These are phyloP conservation scores for Terrapene triunguis DNA, from an alignment of 2,113 vertebrate genomes.

Conservation along the genomic window DNA sequence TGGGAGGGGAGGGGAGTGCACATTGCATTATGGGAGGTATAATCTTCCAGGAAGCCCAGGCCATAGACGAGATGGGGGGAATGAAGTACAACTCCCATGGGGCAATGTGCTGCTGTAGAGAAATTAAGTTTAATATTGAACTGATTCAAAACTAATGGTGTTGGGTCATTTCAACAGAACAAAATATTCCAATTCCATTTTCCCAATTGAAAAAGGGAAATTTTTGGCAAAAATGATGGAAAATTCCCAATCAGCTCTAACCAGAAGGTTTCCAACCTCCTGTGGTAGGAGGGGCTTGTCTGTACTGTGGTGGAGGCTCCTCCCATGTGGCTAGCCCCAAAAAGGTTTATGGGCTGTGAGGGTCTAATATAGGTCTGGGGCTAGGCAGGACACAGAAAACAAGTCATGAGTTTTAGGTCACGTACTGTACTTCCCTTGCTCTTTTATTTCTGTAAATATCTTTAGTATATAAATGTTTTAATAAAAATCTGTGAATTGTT, in stretches of 20 bases:
- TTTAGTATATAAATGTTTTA: not conserved
- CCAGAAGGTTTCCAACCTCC: not conserved
- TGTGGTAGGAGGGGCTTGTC: not conserved
- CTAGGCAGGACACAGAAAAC: not conserved
- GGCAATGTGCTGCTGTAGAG: not conserved
- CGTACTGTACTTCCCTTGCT: not conserved
- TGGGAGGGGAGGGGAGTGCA: not conserved
- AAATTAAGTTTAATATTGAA: not conserved
- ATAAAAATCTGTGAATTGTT: not conserved
- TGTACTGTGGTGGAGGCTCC: not conserved
- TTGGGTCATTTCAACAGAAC: not conserved
- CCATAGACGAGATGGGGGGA: not conserved
- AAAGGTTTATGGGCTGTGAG: not conserved
- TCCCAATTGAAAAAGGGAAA: not conserved
- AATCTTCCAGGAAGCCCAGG: not conserved
- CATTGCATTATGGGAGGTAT: not conserved
- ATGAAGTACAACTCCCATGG: not conserved
- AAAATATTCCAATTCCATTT: not conserved
- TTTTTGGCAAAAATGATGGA: not conserved
- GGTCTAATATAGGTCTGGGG: not conserved
- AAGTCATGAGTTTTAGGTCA: not conserved
- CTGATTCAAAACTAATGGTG: not conserved
- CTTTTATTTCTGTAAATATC: not conserved
- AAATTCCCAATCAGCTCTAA: not conserved
- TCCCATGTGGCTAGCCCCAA: not conserved